Conservation (phyloP, 2,888 invertebrate genomes). For the Dynastes grantii region DNA sequence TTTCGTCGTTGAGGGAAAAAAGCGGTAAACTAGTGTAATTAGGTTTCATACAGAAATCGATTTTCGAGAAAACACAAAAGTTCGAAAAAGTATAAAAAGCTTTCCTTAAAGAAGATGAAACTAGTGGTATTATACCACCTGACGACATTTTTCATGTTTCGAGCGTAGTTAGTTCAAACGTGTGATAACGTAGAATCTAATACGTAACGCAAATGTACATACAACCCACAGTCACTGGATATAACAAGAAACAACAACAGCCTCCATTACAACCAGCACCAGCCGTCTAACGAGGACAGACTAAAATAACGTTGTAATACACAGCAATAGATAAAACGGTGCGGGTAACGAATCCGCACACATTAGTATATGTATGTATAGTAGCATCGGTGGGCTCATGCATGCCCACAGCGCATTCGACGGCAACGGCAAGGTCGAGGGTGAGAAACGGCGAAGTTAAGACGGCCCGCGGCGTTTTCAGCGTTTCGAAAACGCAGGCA, state of each 20-base stretch:
- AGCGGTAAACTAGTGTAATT: no score
- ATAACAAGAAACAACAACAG: conserved; percentile 5
- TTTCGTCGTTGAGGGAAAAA: no score
- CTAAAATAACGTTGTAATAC: not conserved
- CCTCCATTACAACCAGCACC: not conserved
- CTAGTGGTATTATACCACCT: no score
- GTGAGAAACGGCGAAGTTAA: conserved; percentile 58
- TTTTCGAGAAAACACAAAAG: no score
- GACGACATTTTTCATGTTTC: no score
- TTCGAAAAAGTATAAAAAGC: no score
- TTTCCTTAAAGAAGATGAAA: no score
- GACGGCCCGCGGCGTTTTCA: conserved; percentile 60
- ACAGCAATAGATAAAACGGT: not conserved
- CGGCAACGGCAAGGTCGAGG: conserved; percentile 18
- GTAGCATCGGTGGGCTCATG: not conserved
- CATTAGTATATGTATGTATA: not conserved
- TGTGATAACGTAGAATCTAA: no score
- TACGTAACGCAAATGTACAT: no score
- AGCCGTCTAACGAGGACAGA: not conserved
- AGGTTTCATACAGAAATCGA: no score
- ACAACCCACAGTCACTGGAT: not conserved
- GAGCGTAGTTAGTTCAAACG: no score
- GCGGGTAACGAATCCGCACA: not conserved
- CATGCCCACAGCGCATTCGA: conserved; percentile 19
- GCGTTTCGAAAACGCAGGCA: conserved; percentile 56